Evolutionary conservation across 2,888 invertebrate species (phyloP).

Genomic region (Pollenia amentaria): DNA sequence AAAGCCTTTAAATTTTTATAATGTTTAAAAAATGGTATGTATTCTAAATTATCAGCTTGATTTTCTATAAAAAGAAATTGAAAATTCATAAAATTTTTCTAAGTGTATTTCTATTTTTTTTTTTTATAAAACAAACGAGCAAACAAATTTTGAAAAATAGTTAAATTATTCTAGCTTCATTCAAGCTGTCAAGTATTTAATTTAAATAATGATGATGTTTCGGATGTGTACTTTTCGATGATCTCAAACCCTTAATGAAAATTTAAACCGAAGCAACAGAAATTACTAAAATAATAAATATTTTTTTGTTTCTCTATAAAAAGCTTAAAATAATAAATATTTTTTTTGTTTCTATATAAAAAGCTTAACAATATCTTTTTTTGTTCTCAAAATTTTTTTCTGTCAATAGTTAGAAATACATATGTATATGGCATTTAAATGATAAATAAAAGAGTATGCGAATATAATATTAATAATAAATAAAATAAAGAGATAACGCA

Average conservation of each 20-base stretch:
- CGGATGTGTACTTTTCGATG: too few relatives aligned
- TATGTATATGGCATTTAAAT: not conserved
- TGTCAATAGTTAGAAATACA: slow-evolving; percentile 3
- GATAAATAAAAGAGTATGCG: not conserved
- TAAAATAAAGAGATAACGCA: not conserved
- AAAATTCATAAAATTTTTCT: not conserved
- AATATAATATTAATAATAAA: slow-evolving; percentile 1
- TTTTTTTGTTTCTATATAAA: not conserved
- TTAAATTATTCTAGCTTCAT: slow-evolving; percentile 11
- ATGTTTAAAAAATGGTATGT: slow-evolving; percentile 43
- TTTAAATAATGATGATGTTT: slow-evolving; percentile 35
- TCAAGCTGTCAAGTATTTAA: slow-evolving; percentile 43
- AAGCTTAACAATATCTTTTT: not conserved
- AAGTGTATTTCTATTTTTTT: not conserved
- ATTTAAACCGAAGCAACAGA: not conserved
- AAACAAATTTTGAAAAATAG: not conserved
- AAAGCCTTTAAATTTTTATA: slow-evolving; percentile 27
- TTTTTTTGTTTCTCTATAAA: not conserved
- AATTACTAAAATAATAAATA: slow-evolving; percentile 16
- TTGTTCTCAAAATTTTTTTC: not conserved
- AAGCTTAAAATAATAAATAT: too few relatives aligned
- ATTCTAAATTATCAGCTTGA: slow-evolving; percentile 29
- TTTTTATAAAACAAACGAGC: not conserved
- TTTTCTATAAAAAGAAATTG: slow-evolving; percentile 48
- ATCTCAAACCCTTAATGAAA: slow-evolving; percentile 6